Conservation (phyloP, 2,113 vertebrate species). For the Coptodon bakossiorum region DNA sequence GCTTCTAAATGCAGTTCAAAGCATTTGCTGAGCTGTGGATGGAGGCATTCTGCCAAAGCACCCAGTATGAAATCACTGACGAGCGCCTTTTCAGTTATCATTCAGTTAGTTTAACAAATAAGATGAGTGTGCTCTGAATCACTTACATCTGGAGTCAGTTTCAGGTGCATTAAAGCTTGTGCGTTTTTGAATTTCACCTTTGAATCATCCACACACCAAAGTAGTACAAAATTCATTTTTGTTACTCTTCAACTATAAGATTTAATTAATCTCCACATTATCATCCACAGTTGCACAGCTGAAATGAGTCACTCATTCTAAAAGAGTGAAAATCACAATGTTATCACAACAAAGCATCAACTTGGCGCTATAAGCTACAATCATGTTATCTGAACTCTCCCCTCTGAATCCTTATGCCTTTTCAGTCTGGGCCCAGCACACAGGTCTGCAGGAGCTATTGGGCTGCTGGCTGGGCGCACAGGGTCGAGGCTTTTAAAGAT, state of each 20-base stretch:
- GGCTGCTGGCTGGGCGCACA: not conserved
- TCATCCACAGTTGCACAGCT: not conserved
- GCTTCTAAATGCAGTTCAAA: not conserved
- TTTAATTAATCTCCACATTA: not conserved
- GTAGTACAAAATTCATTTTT: not conserved
- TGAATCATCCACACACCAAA: not conserved
- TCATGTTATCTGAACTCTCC: not conserved
- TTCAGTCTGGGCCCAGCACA: not conserved
- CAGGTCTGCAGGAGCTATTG: not conserved
- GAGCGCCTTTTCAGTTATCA: not conserved
- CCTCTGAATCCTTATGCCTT: not conserved
- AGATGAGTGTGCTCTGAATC: not conserved
- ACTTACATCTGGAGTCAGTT: not conserved
- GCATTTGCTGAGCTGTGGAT: not conserved
- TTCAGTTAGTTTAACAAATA: not conserved
- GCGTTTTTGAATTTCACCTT: rapidly evolving
- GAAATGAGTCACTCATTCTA: rapidly evolving
- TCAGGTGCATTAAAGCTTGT: not conserved
- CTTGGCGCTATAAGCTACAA: not conserved
- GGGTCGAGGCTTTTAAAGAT: not conserved
- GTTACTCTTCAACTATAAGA: not conserved
- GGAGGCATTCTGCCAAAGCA: not conserved
- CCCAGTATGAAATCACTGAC: not conserved
- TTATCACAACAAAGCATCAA: not conserved
- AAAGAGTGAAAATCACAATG: not conserved